Base-by-base conservation (phyloP, 2,888 invertebrate species). In the Tiliacea aurago region DNA sequence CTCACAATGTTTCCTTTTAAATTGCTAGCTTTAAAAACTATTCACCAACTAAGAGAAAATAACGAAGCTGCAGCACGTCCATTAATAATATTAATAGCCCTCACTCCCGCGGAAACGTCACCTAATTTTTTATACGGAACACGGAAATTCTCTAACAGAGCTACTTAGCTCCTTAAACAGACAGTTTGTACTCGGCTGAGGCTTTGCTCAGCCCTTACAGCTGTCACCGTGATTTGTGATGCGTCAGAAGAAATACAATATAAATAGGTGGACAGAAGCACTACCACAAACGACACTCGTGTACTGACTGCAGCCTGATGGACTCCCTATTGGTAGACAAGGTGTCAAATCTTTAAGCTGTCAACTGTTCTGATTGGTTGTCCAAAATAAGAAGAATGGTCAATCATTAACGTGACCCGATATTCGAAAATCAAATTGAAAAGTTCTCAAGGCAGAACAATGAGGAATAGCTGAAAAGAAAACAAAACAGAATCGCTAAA, bases 191-290 rank as follows among this genome's bases (percentile, higher is more conserved):
- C 56, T 72, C 70, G 33, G 63, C 59, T 45, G 62, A 18, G 51
- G 61, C 63, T 70, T 62, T 59, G 56, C 47, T 13, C 13, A 81
- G 81, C 84, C 81, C 84, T 78, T 73, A 74, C n/a, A n/a, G n/a
- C 78, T 70, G 83, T 81, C 81, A 81, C 64, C 23, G 63, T 84
- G 86, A 86, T 85, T 84, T 84, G 85, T 85, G 78, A 72, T 65
- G 66, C 28, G 58, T 59, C 15, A 62, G 58, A 51, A 15, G 15
- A 23, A 47, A 37, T n/a, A 78, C 49, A 51, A 33, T 43, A 37
- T 33, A 68, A 33, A 63, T 33, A 55, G 11, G 20, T 51, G 37
- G 0, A 58, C 70, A 78, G 70, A 74, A 81, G 80, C 33, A 23
- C 20, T 49, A 77, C 43, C 28, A 45, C 3, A 62, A 1, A 47